phyloP scores from a whole-genome alignment of 2,113 vertebrate species.

The Psilopogon haemacephalus region DNA sequence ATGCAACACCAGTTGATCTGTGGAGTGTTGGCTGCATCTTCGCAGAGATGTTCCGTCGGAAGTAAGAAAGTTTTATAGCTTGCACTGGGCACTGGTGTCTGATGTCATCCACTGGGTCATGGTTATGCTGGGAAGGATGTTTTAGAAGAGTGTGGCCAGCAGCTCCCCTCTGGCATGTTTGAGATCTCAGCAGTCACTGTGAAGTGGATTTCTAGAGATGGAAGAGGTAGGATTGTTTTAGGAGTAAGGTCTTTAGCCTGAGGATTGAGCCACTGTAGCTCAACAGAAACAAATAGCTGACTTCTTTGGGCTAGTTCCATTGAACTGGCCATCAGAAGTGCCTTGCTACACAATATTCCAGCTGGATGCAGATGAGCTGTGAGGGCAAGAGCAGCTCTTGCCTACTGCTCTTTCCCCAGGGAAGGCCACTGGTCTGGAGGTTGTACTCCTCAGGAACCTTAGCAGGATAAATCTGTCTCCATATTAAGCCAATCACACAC shows the following conservation, averaged over 20 bases:
- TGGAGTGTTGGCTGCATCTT: conserved; percentile 99
- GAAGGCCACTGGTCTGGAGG: not conserved
- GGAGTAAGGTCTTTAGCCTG: not conserved
- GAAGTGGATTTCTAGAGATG: not conserved
- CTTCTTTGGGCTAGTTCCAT: not conserved
- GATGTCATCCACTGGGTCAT: not conserved
- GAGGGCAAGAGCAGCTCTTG: not conserved
- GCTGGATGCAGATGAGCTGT: not conserved
- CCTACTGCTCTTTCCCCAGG: not conserved
- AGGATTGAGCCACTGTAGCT: not conserved
- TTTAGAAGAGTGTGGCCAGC: too few species aligned
- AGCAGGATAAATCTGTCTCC: not conserved
- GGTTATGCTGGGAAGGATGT: not conserved
- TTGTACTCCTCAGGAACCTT: not conserved
- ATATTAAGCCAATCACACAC: not conserved
- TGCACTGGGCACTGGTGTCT: not conserved
- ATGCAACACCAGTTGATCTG: conserved; percentile 95
- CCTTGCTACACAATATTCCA: not conserved
- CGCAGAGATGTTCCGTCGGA: conserved; percentile 97
- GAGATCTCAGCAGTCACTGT: not conserved
- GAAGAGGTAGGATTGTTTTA: not conserved
- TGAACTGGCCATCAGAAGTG: not conserved
- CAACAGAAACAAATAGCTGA: not conserved
- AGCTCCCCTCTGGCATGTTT: not conserved
- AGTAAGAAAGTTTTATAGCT: conserved; percentile 79